Evolutionary conservation across 2,888 invertebrate species (phyloP).

Genomic region (Machimus rusticus): DNA sequence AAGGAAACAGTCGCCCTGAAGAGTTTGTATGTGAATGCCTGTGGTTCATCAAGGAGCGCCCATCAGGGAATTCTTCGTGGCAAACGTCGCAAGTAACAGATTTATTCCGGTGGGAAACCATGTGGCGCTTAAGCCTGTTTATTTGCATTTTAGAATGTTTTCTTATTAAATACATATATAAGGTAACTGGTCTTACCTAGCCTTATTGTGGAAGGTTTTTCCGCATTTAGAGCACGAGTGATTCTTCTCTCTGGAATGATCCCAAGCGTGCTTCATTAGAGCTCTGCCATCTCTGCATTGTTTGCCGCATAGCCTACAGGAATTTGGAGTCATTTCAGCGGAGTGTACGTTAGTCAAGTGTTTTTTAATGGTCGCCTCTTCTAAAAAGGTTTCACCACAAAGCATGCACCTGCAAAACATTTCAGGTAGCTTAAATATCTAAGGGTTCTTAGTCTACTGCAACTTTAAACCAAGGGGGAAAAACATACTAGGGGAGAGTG

Average conservation of each 20-base stretch:
- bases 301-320: slow-evolving; percentile 73
- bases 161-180: not conserved
- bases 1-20: slow-evolving; percentile 76
- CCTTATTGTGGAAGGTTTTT: slow-evolving; percentile 76
- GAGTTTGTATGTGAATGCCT: slow-evolving; percentile 69
- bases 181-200: slow-evolving; percentile 55
- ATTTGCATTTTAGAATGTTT: not conserved
- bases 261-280: slow-evolving; percentile 74
- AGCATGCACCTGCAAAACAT: slow-evolving; percentile 66
- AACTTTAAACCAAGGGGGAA: not conserved
- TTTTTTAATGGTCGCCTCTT: slow-evolving; percentile 70
- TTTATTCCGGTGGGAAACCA: slow-evolving; percentile 76
- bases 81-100: slow-evolving; percentile 75
- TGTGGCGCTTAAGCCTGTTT: slow-evolving; percentile 68
- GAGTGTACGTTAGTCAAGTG: slow-evolving; percentile 70
- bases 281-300: slow-evolving; percentile 74
- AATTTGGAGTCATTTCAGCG: slow-evolving; percentile 70
- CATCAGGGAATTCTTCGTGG: slow-evolving; percentile 75
- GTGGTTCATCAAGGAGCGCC: slow-evolving; percentile 73
- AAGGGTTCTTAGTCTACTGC: not conserved
- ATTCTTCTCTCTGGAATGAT: slow-evolving; percentile 71
- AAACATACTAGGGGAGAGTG: not conserved
- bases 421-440: not conserved
- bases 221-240: slow-evolving; percentile 73
- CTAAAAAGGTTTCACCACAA: slow-evolving; percentile 71